Evolutionary conservation across 2,113 vertebrate genomes (phyloP).

Genomic region (Cephalopterus ornatus): DNA sequence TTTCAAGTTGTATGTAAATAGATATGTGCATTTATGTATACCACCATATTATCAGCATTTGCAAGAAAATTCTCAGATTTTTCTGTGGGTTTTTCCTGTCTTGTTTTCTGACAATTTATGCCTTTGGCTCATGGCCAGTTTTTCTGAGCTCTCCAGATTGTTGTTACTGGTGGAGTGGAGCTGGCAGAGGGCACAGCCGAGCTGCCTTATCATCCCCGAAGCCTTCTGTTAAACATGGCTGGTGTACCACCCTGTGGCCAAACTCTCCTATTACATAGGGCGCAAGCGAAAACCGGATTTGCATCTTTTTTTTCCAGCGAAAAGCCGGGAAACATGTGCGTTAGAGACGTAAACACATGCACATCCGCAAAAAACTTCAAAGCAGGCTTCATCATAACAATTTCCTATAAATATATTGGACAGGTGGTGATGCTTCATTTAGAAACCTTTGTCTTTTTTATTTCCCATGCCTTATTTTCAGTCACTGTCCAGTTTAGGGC

Average conservation of each 20-base stretch:
- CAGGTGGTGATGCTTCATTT: not conserved
- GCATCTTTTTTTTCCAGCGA: not conserved
- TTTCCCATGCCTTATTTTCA: not conserved
- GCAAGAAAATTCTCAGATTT: not conserved
- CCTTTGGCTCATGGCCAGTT: slow-evolving; percentile 65
- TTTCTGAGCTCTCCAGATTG: slow-evolving; percentile 76
- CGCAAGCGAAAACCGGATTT: not conserved
- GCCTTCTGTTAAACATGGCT: slow-evolving; percentile 79
- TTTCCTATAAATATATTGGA: not conserved
- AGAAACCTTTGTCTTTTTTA: not conserved
- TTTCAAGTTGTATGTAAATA: not conserved
- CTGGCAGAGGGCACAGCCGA: slow-evolving; percentile 70
- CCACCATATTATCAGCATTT: not conserved
- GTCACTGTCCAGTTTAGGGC: not conserved
- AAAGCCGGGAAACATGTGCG: not conserved
- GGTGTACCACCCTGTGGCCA: slow-evolving; percentile 91
- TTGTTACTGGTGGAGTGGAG: slow-evolving; percentile 70
- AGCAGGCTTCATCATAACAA: not conserved
- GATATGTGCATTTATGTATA: fast-evolving
- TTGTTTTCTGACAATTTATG: not conserved
- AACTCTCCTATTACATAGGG: slow-evolving; percentile 80
- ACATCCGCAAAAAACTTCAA: slow-evolving; percentile 35
- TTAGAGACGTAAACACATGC: not conserved
- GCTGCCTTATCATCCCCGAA: slow-evolving; percentile 73
- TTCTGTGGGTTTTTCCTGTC: not conserved